phyloP scores from a whole-genome alignment of 2,797 vertebrate species.

The Falco naumanni region DNA sequence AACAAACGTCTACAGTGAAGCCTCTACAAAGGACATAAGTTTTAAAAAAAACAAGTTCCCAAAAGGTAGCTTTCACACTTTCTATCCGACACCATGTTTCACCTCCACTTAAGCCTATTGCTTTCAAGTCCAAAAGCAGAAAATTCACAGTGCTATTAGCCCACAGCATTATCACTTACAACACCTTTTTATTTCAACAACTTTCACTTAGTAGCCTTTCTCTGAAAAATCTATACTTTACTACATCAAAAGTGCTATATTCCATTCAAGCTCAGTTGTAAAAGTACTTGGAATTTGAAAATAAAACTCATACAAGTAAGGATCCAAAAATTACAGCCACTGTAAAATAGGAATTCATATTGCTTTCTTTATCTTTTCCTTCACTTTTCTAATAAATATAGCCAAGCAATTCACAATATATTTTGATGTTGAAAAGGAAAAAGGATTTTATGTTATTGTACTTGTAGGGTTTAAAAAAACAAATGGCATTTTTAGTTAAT shows the following conservation, averaged over 20 bases:
- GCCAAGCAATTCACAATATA: neutral
- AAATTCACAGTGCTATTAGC: neutral
- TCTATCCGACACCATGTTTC: neutral
- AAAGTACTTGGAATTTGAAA: neutral
- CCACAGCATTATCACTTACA: neutral
- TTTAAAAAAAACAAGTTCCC: neutral
- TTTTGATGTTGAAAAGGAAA: neutral
- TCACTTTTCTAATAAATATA: neutral
- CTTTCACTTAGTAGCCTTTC: neutral
- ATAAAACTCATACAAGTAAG: neutral
- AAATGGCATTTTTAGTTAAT: neutral
- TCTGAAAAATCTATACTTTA: neutral
- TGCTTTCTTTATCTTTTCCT: neutral
- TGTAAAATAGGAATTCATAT: neutral
- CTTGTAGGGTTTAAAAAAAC: neutral
- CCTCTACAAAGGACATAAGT: neutral
- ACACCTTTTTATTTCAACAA: neutral
- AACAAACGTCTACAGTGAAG: neutral
- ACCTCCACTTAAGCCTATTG: neutral
- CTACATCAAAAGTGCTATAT: neutral
- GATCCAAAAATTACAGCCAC: neutral
- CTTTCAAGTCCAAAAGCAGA: neutral
- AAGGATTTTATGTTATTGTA: neutral
- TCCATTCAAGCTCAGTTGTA: neutral
- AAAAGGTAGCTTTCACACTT: neutral